Evolutionary conservation across 2,113 vertebrate species (phyloP), one percentile per base, ranked within the genome.

Genomic region (Hippocampus abdominalis): DNA sequence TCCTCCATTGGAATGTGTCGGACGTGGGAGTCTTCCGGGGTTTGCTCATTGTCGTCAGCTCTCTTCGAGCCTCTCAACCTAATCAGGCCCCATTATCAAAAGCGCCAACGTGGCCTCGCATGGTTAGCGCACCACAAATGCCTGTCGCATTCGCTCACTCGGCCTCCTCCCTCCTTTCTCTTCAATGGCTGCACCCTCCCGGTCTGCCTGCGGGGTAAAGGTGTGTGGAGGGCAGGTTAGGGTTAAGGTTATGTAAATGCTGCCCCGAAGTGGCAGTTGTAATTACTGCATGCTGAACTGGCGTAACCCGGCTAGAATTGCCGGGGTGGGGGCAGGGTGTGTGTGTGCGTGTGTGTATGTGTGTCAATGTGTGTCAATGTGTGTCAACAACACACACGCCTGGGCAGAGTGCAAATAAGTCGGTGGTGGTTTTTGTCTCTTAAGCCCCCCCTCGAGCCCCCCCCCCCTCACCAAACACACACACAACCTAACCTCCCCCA

Each of bases 221-320:
- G 74, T 67, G 72, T 62, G 21, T 63, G 5, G 32, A 81, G 85
- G 78, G 68, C 81, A 83, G 72, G 76, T 79, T 77, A 73, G 76
- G 89, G 83, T 86, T 76, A 87, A 88, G 87, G 88, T 87, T 86
- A 89, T 86, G 87, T 76, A 89, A 82, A 90, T 90, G 84, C 89
- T 90, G 89, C 89, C 89, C 85, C 88, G 88, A 89, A 88, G 89
- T 90, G 89, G 89, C 78, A 85, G 77, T 79, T 81, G 76, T 81
- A 88, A 84, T 88, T 87, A 91, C 88, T 91, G 70, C 89, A 91
- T 46, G 53, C 62, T 88, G 76, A 83, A 87, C 84, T 71, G 66
- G 63, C n/a, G 12, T 85, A 84, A 85, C 86, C 87, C 61, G 72
- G 23, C 2, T 12, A n/a, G 21, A 10, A n/a, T 54, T 44, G 42